These are phyloP conservation scores for Himantopus leucocephalus DNA, from an alignment of 2,113 vertebrate species.

Conservation along the genomic window DNA sequence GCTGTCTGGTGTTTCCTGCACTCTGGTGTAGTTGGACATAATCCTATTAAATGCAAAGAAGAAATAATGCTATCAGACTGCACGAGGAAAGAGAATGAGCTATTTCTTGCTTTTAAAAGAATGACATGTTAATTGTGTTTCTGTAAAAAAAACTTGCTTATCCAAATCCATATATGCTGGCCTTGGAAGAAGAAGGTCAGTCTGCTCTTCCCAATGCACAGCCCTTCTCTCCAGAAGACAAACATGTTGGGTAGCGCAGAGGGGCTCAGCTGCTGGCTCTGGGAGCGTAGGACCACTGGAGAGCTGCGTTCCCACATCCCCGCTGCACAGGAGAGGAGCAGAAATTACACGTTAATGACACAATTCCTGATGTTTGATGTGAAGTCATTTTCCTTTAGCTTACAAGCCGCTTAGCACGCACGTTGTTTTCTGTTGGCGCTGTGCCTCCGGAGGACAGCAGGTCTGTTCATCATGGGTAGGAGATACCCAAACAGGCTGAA, in stretches of 20 bases:
- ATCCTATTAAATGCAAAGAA: neutral
- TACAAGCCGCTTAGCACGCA: fast-evolving
- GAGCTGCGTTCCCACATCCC: neutral
- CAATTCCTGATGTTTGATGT: neutral
- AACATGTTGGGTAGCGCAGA: neutral
- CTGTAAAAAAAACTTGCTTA: neutral
- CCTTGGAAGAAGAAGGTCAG: neutral
- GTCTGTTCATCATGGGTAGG: fast-evolving
- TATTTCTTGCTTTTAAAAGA: neutral
- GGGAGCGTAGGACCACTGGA: fast-evolving
- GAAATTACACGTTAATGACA: neutral
- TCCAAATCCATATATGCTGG: neutral
- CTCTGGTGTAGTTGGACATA: neutral
- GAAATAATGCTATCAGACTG: neutral
- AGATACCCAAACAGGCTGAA: neutral
- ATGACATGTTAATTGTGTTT: neutral
- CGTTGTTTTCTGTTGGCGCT: fast-evolving
- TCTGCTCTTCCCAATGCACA: neutral
- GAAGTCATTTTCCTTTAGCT: neutral
- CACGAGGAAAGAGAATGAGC: neutral
- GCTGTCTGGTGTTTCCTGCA: neutral
- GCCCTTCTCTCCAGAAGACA: neutral
- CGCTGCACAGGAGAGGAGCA: neutral
- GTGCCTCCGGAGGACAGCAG: neutral
- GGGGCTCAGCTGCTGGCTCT: neutral